A percentile compares a stretch with the other conserved stretches of the same genome.
Conservation (phyloP, 2,888 invertebrate species). For the Drosophila borealis region DNA sequence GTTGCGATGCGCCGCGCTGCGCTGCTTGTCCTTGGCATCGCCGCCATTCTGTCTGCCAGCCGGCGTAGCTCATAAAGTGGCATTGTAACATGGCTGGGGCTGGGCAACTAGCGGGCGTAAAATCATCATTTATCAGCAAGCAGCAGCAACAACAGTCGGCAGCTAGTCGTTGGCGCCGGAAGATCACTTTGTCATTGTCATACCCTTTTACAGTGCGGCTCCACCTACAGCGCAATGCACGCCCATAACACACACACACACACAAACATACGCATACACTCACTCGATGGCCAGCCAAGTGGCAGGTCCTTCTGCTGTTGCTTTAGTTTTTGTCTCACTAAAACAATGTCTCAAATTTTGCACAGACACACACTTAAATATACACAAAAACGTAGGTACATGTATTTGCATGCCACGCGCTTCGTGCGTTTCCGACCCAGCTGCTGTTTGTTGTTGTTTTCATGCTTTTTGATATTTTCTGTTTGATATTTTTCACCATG, state of each 20-base stretch:
- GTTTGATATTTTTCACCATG: conserved; percentile 51
- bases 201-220: conserved; percentile 53
- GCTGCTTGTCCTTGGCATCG: conserved; percentile 50
- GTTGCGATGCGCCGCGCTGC: conserved; percentile 19
- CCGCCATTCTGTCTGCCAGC: conserved; percentile 51
- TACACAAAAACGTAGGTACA: conserved; percentile 18
- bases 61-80: conserved; percentile 68
- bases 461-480: conserved; percentile 37
- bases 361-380: conserved; percentile 22
- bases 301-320: conserved; percentile 13
- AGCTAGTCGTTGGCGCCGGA: conserved; percentile 68
- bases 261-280: neutral
- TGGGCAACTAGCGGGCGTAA: conserved; percentile 58
- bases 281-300: conserved; percentile 43
- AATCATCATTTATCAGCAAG: conserved; percentile 72
- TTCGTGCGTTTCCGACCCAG: conserved; percentile 50
- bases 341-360: conserved; percentile 32
- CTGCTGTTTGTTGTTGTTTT: conserved; percentile 45
- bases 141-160: conserved; percentile 24
- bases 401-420: conserved; percentile 59
- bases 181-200: conserved; percentile 83
- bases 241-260: conserved; percentile 11
- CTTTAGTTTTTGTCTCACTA: conserved; percentile 12
- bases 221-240: conserved; percentile 41
- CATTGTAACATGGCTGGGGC: conserved; percentile 59